Percentiles rank a stretch among this genome's conserved stretches.
Evolutionary conservation across 2,888 invertebrate genomes (phyloP).

Genomic region (Erebia epiphron): DNA sequence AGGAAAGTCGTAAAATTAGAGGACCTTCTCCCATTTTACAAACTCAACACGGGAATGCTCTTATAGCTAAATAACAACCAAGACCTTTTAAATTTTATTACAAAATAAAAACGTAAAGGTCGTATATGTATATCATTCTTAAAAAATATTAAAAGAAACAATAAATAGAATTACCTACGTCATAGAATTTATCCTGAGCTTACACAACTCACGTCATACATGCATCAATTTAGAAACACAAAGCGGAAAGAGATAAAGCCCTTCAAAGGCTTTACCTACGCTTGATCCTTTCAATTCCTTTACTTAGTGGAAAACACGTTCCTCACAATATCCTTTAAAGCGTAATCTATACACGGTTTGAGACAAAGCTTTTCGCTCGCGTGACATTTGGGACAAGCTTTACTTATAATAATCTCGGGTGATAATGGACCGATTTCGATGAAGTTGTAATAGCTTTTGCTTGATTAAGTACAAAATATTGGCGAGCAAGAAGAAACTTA

Average conservation of each 20-base stretch:
- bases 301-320: slow-evolving; percentile 6
- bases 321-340: background rate
- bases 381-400: too few relatives aligned
- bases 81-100: slow-evolving; percentile 31
- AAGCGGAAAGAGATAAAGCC: slow-evolving; percentile 5
- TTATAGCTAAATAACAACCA: slow-evolving; percentile 35
- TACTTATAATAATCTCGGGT: too few relatives aligned
- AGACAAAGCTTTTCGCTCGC: too few relatives aligned
- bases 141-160: slow-evolving; percentile 7
- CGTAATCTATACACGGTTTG: background rate
- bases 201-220: slow-evolving; percentile 10
- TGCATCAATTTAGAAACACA: slow-evolving; percentile 14
- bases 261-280: slow-evolving; percentile 14
- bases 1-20: slow-evolving; percentile 37
- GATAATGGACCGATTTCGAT: too few relatives aligned
- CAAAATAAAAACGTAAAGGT: slow-evolving; percentile 12
- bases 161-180: background rate
- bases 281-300: slow-evolving; percentile 13
- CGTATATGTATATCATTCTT: background rate
- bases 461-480: too few relatives aligned
- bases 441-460: too few relatives aligned
- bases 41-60: slow-evolving; percentile 39
- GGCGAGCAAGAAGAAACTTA: too few relatives aligned
- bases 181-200: background rate
- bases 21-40: slow-evolving; percentile 35